Evolutionary conservation across 2,797 vertebrate species (phyloP).

Genomic region (Petrocephalus sullivani): DNA sequence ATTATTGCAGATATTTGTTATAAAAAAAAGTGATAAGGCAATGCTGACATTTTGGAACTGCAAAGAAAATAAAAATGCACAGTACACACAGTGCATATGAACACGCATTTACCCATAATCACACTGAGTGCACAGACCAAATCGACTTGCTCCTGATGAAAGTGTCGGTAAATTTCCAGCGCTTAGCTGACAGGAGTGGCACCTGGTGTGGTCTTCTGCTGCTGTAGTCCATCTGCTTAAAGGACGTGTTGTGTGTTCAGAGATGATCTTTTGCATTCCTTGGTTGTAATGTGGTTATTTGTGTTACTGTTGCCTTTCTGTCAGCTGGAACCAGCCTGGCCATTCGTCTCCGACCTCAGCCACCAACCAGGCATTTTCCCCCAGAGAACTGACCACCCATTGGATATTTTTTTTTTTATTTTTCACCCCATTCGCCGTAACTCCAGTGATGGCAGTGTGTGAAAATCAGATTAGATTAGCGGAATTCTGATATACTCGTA

Average conservation of each 20-base stretch:
- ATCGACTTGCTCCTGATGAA: neutral
- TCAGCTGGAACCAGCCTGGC: neutral
- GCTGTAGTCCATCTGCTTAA: neutral
- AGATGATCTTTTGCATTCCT: neutral
- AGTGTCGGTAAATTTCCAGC: neutral
- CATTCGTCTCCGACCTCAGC: neutral
- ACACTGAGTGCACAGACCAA: neutral
- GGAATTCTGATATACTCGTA: no score
- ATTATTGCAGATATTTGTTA: neutral
- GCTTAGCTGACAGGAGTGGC: neutral
- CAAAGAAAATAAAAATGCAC: neutral
- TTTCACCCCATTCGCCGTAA: neutral
- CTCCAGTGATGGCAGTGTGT: no score
- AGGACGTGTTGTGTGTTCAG: neutral
- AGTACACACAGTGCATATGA: neutral
- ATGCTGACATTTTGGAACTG: neutral
- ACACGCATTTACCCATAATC: neutral
- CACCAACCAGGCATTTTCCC: neutral
- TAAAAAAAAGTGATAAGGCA: neutral
- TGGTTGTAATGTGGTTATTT: neutral
- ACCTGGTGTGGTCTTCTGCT: neutral
- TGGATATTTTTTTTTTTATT: no score
- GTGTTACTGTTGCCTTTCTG: neutral
- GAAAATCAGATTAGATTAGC: no score
- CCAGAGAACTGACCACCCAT: neutral